Base-by-base conservation (phyloP, 2,113 vertebrate genomes). In the Melanotaenia duboulayi region DNA sequence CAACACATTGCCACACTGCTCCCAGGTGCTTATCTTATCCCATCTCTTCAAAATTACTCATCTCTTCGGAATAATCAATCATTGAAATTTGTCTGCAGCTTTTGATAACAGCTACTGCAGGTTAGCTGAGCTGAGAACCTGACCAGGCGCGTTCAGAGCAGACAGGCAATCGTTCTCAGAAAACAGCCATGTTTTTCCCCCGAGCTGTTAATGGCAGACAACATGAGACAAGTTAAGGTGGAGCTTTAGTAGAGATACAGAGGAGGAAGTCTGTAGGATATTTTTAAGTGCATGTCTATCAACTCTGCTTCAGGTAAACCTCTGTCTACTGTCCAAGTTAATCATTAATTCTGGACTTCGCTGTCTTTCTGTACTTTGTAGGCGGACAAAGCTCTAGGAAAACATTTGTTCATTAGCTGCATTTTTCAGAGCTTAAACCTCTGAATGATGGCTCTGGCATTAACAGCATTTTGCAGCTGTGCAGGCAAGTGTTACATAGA, bases 61-160 rank as follows among this genome's bases (percentile, higher is more conserved):
- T 85, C 76, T 71, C 77, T 69, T 77, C 55, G 35, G 62, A 69
- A 83, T 66, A 72, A 82, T 85, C 28, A 68, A 82, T 85, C 75
- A 71, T 54, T 74, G 84, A 74, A 86, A 88, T 84, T 84, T 74
- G 46, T 88, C 87, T 83, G 81, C 78, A 62, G 71, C 66, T 81
- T 85, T 82, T 76, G 74, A 89, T 85, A 80, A 85, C 59, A 24
- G 80, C 80, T 80, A 82, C 83, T 57, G 74, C 69, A 12, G 65
- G 85, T 81, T 44, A 49, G 60, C 40, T 39, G 57, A 79, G 67
- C 65, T 52, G 17, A 23, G 28, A 65, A 81, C 87, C 83, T 88
- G 92, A 89, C 79, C 60, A 72, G 75, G 85, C 88, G 61, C 76
- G 89, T 82, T 80, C 40, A 1, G 44, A 69, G 35, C 50, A 57